Percentiles rank a stretch among this genome's conserved stretches.
phyloP scores from a whole-genome alignment of 2,888 invertebrate species.

The Andrena camellia region DNA sequence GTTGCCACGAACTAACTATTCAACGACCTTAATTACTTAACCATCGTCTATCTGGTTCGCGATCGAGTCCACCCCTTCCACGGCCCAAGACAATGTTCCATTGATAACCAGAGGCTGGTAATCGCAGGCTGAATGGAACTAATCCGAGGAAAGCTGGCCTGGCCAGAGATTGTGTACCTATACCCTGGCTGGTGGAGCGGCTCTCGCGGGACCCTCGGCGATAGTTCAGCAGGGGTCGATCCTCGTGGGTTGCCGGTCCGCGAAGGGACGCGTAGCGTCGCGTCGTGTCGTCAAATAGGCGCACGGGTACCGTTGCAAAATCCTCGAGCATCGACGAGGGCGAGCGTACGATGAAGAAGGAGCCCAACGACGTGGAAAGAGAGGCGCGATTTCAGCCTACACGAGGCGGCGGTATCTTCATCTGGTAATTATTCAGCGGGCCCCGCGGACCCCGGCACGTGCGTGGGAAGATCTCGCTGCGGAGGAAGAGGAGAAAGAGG shows the following conservation, averaged over 20 bases:
- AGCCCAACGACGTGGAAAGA: constrained; percentile 29
- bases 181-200: neutral
- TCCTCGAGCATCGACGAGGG: constrained; percentile 32
- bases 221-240: constrained; percentile 55
- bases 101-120: constrained; percentile 2
- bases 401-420: constrained; percentile 79
- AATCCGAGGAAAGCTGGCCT: neutral
- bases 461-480: constrained; percentile 79
- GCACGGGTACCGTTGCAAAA: constrained; percentile 68
- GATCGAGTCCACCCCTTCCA: neutral
- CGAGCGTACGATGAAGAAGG: neutral
- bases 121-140: neutral
- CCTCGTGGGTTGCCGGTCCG: constrained; percentile 38
- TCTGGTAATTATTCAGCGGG: constrained; percentile 81
- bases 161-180: neutral
- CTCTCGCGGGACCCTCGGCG: constrained; percentile 30
- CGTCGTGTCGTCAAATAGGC: constrained; percentile 55
- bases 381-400: constrained; percentile 71
- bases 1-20: neutral
- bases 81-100: neutral
- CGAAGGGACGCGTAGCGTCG: constrained; percentile 21
- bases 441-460: constrained; percentile 72
- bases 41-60: neutral
- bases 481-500: constrained; percentile 67
- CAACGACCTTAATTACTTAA: constrained; percentile 5